Conservation (phyloP, 2,888 invertebrate genomes). For the Tryphoninae sp. region DNA sequence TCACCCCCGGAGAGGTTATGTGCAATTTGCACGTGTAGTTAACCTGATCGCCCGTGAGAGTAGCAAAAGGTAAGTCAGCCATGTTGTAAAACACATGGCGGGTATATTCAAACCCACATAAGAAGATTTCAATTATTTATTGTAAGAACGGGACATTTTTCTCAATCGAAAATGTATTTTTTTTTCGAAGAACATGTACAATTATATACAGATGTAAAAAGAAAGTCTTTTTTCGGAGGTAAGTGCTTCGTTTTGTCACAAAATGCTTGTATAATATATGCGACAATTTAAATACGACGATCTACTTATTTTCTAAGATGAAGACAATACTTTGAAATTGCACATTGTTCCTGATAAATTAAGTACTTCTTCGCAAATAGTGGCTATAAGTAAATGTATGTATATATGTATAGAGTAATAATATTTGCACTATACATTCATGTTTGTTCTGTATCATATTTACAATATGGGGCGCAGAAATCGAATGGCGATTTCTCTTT, state of each 20-base stretch:
- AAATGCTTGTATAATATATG: conserved; percentile 6
- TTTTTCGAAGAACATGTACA: conserved; percentile 22
- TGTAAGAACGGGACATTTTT: neutral
- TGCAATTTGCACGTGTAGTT: neutral
- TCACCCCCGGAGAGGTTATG: neutral
- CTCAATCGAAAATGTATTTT: conserved; percentile 43
- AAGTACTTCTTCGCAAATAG: neutral
- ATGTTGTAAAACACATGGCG: neutral
- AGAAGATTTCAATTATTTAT: neutral
- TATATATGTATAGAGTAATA: conserved; percentile 18
- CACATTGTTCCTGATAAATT: conserved; percentile 18
- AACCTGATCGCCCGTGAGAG: neutral
- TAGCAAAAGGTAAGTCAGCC: neutral
- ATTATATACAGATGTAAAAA: conserved; percentile 48
- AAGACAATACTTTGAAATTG: conserved; percentile 24
- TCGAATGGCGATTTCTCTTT: neutral
- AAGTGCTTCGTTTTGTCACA: conserved; percentile 14
- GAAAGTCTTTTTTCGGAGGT: conserved; percentile 8
- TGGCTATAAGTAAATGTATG: conserved; percentile 2
- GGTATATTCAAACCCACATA: neutral
- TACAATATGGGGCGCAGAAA: conserved; percentile 20
- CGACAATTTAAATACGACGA: neutral
- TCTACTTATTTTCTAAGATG: conserved; percentile 2
- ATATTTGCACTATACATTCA: neutral
- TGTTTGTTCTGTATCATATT: conserved; percentile 14